These are phyloP conservation scores for Protomyctophum bolini DNA, from an alignment of 2,113 vertebrate genomes.

Conservation along the genomic window DNA sequence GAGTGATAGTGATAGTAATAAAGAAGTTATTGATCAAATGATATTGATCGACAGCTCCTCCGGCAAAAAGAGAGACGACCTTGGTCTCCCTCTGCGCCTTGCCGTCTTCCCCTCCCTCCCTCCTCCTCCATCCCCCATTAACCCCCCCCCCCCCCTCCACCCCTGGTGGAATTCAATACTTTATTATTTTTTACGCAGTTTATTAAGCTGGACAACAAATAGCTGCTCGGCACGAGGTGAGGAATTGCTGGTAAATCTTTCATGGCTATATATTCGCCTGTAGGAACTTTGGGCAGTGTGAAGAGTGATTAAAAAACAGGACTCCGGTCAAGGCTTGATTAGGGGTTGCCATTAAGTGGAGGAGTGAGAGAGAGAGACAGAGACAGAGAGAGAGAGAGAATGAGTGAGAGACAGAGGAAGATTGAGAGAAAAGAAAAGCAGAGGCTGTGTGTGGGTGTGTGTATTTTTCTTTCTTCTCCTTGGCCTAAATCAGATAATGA, in stretches of 20 bases:
- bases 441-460: slow-evolving; percentile 52
- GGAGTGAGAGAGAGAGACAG: background rate
- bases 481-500: slow-evolving; percentile 76
- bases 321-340: slow-evolving; percentile 79
- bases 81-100: slow-evolving; percentile 93
- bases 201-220: slow-evolving; percentile 87
- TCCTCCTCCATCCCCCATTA: slow-evolving; percentile 79
- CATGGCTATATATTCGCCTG: slow-evolving; percentile 84
- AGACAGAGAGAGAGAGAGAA: background rate
- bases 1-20: slow-evolving; percentile 97
- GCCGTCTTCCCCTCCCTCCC: slow-evolving; percentile 78
- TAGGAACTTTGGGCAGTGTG: slow-evolving; percentile 79
- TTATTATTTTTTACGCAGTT: slow-evolving; percentile 91
- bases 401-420: background rate
- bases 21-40: slow-evolving; percentile 99
- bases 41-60: slow-evolving; percentile 98
- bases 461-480: slow-evolving; percentile 54
- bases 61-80: slow-evolving; percentile 96
- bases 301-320: slow-evolving; percentile 79
- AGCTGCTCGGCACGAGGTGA: slow-evolving; percentile 92
- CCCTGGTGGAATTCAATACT: slow-evolving; percentile 90
- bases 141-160: slow-evolving; percentile 63
- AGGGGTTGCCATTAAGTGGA: slow-evolving; percentile 75
- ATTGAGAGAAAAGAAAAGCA: background rate
- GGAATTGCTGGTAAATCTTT: slow-evolving; percentile 86